A percentile compares a stretch with the other conserved stretches of the same genome.
Conservation (phyloP, 2,888 invertebrate species). For the Nephrotoma flavescens region DNA sequence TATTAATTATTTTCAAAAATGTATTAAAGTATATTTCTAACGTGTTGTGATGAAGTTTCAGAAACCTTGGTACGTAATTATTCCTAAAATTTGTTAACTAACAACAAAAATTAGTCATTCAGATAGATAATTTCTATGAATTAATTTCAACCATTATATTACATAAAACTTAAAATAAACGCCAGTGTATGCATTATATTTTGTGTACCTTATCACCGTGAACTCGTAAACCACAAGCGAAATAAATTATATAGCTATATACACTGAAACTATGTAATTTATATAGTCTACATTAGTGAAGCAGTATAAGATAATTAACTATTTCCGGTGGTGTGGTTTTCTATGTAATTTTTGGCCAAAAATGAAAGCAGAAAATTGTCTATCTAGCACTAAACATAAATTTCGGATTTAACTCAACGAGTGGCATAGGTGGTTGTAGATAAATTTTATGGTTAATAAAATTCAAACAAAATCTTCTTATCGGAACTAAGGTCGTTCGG, state of each 20-base stretch:
- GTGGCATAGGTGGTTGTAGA: no score
- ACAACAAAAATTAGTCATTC: not conserved
- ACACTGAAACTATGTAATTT: not conserved
- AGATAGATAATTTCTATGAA: not conserved
- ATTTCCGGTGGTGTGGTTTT: not conserved
- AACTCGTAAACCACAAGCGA: not conserved
- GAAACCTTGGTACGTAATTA: no score
- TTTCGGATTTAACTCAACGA: no score
- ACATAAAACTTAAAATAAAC: not conserved
- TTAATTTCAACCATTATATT: not conserved
- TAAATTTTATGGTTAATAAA: no score
- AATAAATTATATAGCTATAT: not conserved
- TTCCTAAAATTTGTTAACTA: no score
- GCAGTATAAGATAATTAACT: not conserved
- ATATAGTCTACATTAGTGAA: not conserved
- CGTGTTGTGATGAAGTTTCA: no score
- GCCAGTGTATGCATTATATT: not conserved
- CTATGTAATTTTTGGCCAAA: not conserved
- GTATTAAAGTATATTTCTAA: no score
- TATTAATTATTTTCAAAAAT: not conserved
- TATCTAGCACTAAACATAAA: not conserved
- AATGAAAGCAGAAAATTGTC: not conserved
- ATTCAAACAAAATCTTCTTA: no score
- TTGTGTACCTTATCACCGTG: not conserved
- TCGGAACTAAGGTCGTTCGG: no score